Base-by-base conservation (phyloP, 2,888 invertebrate genomes). In the Syrphus vitripennis region DNA sequence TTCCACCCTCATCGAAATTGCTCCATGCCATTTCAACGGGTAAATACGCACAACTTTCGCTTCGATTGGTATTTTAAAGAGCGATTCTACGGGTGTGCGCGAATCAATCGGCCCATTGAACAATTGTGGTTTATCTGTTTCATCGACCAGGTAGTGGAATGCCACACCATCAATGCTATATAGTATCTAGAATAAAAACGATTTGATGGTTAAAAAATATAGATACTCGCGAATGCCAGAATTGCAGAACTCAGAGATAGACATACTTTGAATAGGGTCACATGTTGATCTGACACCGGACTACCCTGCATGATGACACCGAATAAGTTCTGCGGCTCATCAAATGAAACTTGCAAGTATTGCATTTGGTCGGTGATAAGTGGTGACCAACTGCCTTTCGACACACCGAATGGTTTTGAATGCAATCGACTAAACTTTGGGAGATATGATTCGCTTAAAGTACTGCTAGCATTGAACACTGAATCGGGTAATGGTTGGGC, bases 21-120 rank as follows among this genome's bases (percentile, higher is more conserved):
- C 95, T 4, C 94, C 94, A 88, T 96, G 94, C 97, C 97, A 97
- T 3, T 96, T 95, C 29, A 95, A 92, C 0, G 97, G 97, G 87
- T 94, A 94, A 77, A 97, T 93, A 78, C 96, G 94, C 9, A 97
- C 90, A 24, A 95, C 94, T 89, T 94, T 94, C 0, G 97, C 96
- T 90, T 97, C 97, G 65, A 97, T 93, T 0, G 97, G 97, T 4
- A 94, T 93, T 24, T 94, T 92, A 86, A 98, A 95, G 89, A 95
- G 93, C 88, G 96, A 95, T 89, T 94, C 93, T 0, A 94, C 93
- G 0, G 95, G 94, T 0, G 93, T 93, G 0, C 91, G 93, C 45
- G 93, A 92, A 91, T 95, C 95, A 14, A 94, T 91, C 2, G 97
- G 96, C 0, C 97, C 97, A 88, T 95, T 94, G 93, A 97, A 97